Evolutionary conservation across 2,888 invertebrate species (phyloP), one percentile per base, ranked within the genome.

Genomic region (Myopa testacea): DNA sequence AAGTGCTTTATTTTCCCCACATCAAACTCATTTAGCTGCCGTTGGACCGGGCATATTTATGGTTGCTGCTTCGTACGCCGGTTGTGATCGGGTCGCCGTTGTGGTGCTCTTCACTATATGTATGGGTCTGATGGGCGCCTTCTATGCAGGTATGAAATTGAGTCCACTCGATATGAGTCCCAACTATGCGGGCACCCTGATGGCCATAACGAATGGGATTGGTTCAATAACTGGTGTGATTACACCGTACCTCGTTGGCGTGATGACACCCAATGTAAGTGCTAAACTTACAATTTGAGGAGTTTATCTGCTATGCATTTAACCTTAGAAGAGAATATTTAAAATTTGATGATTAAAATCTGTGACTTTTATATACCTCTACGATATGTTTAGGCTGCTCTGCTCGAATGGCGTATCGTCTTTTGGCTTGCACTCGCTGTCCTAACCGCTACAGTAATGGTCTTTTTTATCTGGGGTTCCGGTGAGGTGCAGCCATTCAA

Each of bases 391-490:
- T 87, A 93, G 93, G 91, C 92, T 67, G 91, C 92, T 0, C 84
- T 93, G 10, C 87, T 88, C 26, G 92, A 95, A 90, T 96, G 95
- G 95, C 91, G 93, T 50, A 84, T 92, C 0, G 95, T 95, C 0
- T 95, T 96, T 86, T 95, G 95, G 94, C 93, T 95, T n/a, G 93
- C 94, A 55, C 91, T 95, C 16, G 93, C 85, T 0, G 91, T 95
- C 4, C 91, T 95, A 78, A 87, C 92, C 0, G 81, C 91, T 0
- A 94, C 95, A 2, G 94, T 94, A 84, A 63, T 93, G 0, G 86
- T 95, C 5, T 96, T 93, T 86, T 82, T 93, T 0, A 73, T 93
- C 8, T 94, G 92, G 85, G 95, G 94, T 0, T 93, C 93, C 80
- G 95, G 94, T 0, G 93, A 95, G 65, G 92, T 94, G 58, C 93